Conservation (phyloP, 2,888 invertebrate genomes). For the Acronicta alni region DNA sequence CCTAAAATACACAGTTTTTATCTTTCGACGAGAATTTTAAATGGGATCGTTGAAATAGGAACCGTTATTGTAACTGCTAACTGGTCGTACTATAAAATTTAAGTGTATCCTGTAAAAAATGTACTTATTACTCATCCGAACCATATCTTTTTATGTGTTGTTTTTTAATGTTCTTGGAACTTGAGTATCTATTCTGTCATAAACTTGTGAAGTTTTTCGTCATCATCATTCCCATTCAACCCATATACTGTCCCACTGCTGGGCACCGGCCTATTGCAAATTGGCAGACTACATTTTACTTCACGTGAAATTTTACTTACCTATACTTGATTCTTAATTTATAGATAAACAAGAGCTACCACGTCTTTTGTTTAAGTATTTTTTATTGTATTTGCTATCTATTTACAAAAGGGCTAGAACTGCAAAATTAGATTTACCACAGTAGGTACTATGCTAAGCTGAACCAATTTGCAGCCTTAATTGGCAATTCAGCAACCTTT, state of each 20-base stretch:
- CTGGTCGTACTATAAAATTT: slow-evolving; percentile 4
- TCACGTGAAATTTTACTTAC: too few relatives aligned
- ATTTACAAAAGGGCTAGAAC: too few relatives aligned
- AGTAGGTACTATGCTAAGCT: background rate
- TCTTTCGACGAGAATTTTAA: slow-evolving; percentile 1
- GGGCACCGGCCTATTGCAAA: too few relatives aligned
- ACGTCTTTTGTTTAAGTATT: background rate
- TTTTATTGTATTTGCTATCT: background rate
- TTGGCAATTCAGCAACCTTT: slow-evolving; percentile 14
- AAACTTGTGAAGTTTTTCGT: background rate
- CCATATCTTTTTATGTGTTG: background rate
- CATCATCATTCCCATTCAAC: too few relatives aligned
- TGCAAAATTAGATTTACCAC: too few relatives aligned
- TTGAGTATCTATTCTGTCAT: background rate
- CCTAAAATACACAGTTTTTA: slow-evolving; percentile 4
- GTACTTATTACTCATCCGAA: background rate
- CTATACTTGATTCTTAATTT: too few relatives aligned
- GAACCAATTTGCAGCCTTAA: background rate
- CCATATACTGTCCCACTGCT: too few relatives aligned
- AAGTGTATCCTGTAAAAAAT: slow-evolving; percentile 2
- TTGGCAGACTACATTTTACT: too few relatives aligned
- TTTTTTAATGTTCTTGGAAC: background rate
- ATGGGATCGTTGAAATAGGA: slow-evolving; percentile 1
- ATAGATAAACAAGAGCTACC: too few relatives aligned
- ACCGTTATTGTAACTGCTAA: slow-evolving; percentile 14